A percentile compares a stretch with the other conserved stretches of the same genome.
Evolutionary conservation across 2,888 invertebrate species (phyloP).

Genomic region (Micoletzkya japonica): DNA sequence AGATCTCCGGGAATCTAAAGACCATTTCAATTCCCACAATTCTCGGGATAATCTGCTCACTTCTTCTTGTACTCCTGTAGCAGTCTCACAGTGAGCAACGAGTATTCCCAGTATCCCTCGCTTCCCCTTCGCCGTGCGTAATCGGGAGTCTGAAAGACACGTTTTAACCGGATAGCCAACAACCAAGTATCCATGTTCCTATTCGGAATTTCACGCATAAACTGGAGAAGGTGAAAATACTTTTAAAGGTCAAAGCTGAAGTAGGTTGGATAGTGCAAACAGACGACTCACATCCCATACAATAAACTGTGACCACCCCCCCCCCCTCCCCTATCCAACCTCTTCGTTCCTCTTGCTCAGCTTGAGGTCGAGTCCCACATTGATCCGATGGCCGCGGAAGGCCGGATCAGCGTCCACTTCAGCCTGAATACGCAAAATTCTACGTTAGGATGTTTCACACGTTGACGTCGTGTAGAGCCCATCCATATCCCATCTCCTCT

Average conservation of each 20-base stretch:
- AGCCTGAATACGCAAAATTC: constrained; percentile 28
- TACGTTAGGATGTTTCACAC: too few relatives aligned
- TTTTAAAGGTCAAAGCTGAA: too few relatives aligned
- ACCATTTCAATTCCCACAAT: neutral
- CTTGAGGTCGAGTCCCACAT: constrained; percentile 88
- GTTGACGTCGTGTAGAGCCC: too few relatives aligned
- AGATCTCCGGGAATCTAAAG: constrained; percentile 75
- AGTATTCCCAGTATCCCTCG: constrained; percentile 46
- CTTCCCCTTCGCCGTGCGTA: constrained; percentile 66
- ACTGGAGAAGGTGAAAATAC: too few relatives aligned
- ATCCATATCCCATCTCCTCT: neutral
- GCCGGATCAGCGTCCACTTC: constrained; percentile 45
- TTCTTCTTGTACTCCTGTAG: constrained; percentile 75
- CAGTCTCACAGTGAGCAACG: constrained; percentile 63
- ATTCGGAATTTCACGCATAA: too few relatives aligned
- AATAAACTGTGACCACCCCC: too few relatives aligned
- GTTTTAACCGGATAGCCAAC: constrained; percentile 10
- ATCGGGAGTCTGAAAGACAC: neutral
- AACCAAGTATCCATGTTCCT: too few relatives aligned
- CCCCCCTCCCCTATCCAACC: too few relatives aligned
- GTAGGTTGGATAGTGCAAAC: too few relatives aligned
- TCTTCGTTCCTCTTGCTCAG: constrained; percentile 78
- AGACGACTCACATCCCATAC: too few relatives aligned
- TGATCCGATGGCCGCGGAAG: constrained; percentile 67
- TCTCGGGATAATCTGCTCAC: constrained; percentile 48